Conservation (phyloP, 2,113 vertebrate species). For the Burhinus oedicnemus region DNA sequence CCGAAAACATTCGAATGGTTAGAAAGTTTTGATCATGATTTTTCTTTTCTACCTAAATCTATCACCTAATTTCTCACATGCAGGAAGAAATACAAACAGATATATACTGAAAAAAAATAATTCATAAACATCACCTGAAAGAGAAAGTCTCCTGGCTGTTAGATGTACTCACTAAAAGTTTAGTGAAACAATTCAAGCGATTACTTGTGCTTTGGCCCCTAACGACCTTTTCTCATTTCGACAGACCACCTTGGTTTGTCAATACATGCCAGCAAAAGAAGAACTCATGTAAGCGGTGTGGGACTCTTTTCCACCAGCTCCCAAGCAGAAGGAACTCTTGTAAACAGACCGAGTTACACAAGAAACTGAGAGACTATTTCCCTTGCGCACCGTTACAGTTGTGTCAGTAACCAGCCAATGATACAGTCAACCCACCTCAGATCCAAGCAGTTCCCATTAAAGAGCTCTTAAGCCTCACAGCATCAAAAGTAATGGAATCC, state of each 20-base stretch:
- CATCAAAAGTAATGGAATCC: slow-evolving; percentile 8
- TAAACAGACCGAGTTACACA: not conserved
- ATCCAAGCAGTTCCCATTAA: slow-evolving; percentile 3
- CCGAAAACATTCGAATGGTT: not conserved
- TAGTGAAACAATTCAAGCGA: not conserved
- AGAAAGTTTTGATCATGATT: not conserved
- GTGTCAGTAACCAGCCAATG: not conserved
- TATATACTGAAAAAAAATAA: not conserved
- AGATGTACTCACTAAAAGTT: not conserved
- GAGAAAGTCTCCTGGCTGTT: not conserved
- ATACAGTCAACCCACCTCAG: not conserved
- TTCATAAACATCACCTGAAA: not conserved
- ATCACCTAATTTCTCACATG: not conserved
- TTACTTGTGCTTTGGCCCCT: not conserved
- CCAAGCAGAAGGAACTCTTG: not conserved
- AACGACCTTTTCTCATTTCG: not conserved
- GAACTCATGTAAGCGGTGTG: not conserved
- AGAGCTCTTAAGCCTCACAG: slow-evolving; percentile 13
- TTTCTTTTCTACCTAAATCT: not conserved
- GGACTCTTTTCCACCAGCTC: not conserved
- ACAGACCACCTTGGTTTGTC: not conserved
- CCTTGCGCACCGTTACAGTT: not conserved
- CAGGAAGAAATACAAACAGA: not conserved
- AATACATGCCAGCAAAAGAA: not conserved
- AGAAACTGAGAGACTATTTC: not conserved